phyloP scores from a whole-genome alignment of 2,888 invertebrate species.

The Nymphalis c-album region DNA sequence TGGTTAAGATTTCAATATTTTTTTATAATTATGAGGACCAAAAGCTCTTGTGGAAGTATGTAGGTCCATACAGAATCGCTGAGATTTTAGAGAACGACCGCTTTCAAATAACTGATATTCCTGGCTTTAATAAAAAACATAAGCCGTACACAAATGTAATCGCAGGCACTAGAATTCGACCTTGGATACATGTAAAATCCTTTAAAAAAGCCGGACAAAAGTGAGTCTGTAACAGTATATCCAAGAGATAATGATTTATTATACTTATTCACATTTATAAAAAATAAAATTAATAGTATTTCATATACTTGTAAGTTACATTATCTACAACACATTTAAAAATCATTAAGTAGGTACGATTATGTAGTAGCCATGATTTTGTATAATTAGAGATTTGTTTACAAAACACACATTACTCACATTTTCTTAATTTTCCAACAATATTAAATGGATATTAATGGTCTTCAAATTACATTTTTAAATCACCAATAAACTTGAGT shows the following conservation, averaged over 20 bases:
- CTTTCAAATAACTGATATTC: constrained; percentile 12
- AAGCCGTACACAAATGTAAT: constrained; percentile 4
- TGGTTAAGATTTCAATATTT: constrained; percentile 10
- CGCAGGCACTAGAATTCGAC: constrained; percentile 14
- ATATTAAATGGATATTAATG: too few relatives aligned
- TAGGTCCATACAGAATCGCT: constrained; percentile 13
- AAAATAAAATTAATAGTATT: too few relatives aligned
- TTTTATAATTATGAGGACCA: constrained; percentile 1
- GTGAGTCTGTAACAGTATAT: not conserved
- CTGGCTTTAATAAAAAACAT: constrained; percentile 3
- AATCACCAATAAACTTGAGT: too few relatives aligned
- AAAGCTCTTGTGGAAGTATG: constrained; percentile 18
- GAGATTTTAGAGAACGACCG: constrained; percentile 14
- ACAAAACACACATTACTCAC: too few relatives aligned
- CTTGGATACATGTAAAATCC: constrained; percentile 3
- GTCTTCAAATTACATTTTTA: too few relatives aligned
- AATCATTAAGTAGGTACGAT: too few relatives aligned
- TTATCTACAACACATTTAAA: too few relatives aligned
- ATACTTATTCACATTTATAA: too few relatives aligned
- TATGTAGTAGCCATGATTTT: too few relatives aligned
- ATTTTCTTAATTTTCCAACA: too few relatives aligned
- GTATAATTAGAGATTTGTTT: too few relatives aligned
- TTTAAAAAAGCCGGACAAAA: not conserved
- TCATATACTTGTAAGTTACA: too few relatives aligned
- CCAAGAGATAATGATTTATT: not conserved